phyloP scores from a whole-genome alignment of 1,140 invertebrate genomes.

The Zaprionus taronus region DNA sequence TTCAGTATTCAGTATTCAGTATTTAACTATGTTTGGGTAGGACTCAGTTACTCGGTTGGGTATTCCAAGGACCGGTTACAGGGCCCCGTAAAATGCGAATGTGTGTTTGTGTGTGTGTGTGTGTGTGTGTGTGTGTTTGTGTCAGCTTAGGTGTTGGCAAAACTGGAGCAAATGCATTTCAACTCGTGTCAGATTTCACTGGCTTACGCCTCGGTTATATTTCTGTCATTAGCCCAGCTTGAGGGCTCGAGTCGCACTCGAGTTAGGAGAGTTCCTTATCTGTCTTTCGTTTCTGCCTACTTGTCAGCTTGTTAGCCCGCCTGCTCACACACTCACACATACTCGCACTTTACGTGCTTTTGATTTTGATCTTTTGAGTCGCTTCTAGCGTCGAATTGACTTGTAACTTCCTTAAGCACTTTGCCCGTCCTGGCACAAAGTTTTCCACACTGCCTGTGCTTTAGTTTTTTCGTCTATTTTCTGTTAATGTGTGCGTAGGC shows the following conservation, averaged over 20 bases:
- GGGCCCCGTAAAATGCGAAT: background rate
- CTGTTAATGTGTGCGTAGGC: background rate
- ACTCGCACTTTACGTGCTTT: conserved; percentile 12
- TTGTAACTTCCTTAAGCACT: conserved; percentile 70
- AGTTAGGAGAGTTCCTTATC: conserved; percentile 25
- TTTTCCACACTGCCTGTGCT: conserved; percentile 44
- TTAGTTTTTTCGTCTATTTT: conserved; percentile 18
- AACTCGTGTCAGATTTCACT: conserved; percentile 3
- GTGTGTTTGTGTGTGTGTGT: background rate
- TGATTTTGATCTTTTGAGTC: conserved; percentile 71
- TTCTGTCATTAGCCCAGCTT: conserved; percentile 31
- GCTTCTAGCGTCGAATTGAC: conserved; percentile 64
- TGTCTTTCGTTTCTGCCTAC: conserved; percentile 8
- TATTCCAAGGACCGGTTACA: background rate
- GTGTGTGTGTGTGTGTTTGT: background rate
- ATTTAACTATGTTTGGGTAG: conserved; percentile 8
- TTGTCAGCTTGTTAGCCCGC: conserved; percentile 29
- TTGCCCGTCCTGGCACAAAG: conserved; percentile 44
- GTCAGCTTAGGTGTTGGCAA: background rate
- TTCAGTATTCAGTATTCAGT: conserved; percentile 10
- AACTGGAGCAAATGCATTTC: background rate
- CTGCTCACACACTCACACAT: background rate
- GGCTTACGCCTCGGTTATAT: conserved; percentile 6
- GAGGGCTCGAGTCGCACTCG: conserved; percentile 6
- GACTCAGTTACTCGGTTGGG: background rate